phyloP scores from a whole-genome alignment of 2,888 invertebrate species.

The Erebia palarica region DNA sequence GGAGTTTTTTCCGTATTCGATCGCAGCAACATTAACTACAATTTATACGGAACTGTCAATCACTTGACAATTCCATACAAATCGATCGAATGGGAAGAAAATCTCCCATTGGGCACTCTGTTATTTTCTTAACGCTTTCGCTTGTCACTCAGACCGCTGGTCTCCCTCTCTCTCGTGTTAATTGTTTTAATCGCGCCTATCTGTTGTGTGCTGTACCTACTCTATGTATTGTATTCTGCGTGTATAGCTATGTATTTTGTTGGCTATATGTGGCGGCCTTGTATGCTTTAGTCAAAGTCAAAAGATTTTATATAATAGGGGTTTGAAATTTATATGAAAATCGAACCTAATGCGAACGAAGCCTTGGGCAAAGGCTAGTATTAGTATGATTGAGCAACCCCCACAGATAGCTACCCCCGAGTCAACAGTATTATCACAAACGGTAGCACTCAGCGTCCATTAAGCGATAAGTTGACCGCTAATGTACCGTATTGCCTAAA shows the following conservation, averaged over 20 bases:
- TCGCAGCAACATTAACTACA: too few relatives aligned
- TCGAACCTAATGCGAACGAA: too few relatives aligned
- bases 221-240: slow-evolving; percentile 1
- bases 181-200: slow-evolving; percentile 76
- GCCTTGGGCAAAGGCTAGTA: too few relatives aligned
- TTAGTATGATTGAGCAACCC: neutral
- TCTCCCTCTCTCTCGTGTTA: slow-evolving; percentile 59
- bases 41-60: too few relatives aligned
- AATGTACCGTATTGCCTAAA: slow-evolving; percentile 28
- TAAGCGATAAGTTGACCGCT: slow-evolving; percentile 24
- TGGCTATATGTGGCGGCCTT: neutral
- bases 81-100: too few relatives aligned
- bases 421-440: slow-evolving; percentile 15
- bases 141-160: slow-evolving; percentile 41
- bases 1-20: too few relatives aligned
- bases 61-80: too few relatives aligned
- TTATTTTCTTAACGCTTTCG: neutral
- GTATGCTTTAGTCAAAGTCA: too few relatives aligned
- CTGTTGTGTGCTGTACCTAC: slow-evolving; percentile 44
- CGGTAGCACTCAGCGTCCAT: slow-evolving; percentile 17
- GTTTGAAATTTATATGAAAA: too few relatives aligned
- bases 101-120: too few relatives aligned
- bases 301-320: too few relatives aligned
- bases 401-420: slow-evolving; percentile 1
- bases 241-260: neutral